phyloP scores from a whole-genome alignment of 2,113 vertebrate species.

The Opisthocomus hoazin region DNA sequence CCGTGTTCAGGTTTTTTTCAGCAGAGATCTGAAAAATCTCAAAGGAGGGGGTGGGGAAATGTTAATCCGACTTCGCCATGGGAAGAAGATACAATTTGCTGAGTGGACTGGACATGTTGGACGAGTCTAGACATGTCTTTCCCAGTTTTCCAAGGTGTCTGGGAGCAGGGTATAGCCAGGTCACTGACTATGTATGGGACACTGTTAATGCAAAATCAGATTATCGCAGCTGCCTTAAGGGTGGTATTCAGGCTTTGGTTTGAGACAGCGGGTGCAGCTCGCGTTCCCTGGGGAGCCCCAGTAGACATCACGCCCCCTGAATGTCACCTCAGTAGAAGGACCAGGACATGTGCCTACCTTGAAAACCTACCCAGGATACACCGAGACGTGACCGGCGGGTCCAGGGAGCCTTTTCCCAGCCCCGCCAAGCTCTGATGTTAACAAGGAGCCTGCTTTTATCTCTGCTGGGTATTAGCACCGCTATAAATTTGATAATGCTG shows the following conservation, averaged over 20 bases:
- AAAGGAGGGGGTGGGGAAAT: accelerated
- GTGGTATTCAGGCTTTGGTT: not conserved
- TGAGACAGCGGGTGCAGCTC: not conserved
- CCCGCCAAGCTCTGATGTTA: not conserved
- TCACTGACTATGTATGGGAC: not conserved
- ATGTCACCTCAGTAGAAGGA: not conserved
- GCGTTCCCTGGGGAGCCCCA: not conserved
- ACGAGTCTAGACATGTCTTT: not conserved
- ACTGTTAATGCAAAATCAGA: not conserved
- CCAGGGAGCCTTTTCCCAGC: not conserved
- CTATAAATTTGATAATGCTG: not conserved
- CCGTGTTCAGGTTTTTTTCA: not conserved
- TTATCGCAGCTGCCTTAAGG: not conserved
- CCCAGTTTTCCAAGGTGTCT: not conserved
- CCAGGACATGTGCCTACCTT: not conserved
- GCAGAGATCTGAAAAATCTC: not conserved
- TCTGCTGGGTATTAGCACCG: not conserved
- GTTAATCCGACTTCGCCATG: not conserved
- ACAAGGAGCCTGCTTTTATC: constrained; percentile 24
- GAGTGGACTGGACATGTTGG: not conserved
- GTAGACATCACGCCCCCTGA: not conserved
- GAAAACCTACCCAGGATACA: not conserved
- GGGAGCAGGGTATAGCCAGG: not conserved
- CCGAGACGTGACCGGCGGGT: not conserved
- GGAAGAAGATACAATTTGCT: not conserved